Percentiles rank a stretch among this genome's conserved stretches.
phyloP scores from a whole-genome alignment of 2,888 invertebrate species.

The Eutolmus rufibarbis region DNA sequence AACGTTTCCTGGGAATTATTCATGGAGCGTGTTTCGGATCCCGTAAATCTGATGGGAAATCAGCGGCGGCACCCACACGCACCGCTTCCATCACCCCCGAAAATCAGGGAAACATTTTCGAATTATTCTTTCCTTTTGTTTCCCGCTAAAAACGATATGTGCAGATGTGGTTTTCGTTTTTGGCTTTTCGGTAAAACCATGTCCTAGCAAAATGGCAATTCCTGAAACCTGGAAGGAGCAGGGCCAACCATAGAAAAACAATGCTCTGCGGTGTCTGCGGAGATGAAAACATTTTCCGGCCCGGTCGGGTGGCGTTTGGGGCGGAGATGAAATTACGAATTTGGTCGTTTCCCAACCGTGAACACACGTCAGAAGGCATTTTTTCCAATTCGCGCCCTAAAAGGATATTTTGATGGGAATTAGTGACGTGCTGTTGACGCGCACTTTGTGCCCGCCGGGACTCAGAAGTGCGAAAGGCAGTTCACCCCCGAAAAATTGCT shows the following conservation, averaged over 20 bases:
- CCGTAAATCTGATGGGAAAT: slow-evolving; percentile 32
- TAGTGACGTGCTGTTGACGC: slow-evolving; percentile 27
- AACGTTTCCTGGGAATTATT: slow-evolving; percentile 31
- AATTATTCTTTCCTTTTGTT: background rate
- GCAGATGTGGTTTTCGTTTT: background rate
- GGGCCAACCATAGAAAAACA: background rate
- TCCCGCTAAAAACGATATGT: slow-evolving; percentile 1
- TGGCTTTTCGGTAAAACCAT: background rate
- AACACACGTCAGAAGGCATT: slow-evolving; percentile 22
- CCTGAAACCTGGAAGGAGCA: background rate
- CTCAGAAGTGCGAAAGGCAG: slow-evolving; percentile 8
- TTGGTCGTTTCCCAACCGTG: slow-evolving; percentile 12
- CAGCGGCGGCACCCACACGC: slow-evolving; percentile 6
- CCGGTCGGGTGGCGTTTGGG: background rate
- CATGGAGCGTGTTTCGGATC: background rate
- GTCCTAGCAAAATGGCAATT: background rate
- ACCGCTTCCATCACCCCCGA: background rate
- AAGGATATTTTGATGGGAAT: slow-evolving; percentile 34
- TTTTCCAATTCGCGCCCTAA: slow-evolving; percentile 11
- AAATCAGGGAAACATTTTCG: slow-evolving; percentile 22
- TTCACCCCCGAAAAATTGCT: background rate
- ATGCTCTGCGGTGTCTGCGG: background rate
- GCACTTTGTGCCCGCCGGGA: background rate
- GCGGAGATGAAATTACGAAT: background rate
- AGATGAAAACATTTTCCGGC: background rate